Base-by-base conservation (phyloP, 2,797 vertebrate species). In the Pseudochirops corinnae region DNA sequence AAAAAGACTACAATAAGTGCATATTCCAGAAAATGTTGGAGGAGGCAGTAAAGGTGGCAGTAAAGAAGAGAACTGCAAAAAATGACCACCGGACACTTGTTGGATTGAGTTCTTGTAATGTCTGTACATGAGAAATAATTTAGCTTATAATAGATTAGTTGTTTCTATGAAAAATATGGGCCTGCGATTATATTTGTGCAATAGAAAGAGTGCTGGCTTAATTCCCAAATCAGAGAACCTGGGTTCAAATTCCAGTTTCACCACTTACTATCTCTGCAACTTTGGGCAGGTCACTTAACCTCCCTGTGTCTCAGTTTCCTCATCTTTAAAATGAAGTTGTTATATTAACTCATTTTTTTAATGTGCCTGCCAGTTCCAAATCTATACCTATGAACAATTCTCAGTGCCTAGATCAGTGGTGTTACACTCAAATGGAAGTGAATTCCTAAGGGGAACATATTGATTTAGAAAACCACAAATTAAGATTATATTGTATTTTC, bases 91-190 rank as follows among this genome's bases (percentile, higher is more conserved):
- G n/a, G 96, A 53, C 56, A 56, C 3, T 74, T 96, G 52, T 92
- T 93, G 52, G 46, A 87, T 90, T 92, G 57, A 46, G 12, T 92
- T 96, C 93, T 93, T 67, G 90, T 56, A 26, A 24, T 92, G 4
- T 90, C n/a, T 26, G 9, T 39, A 39, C 39, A 28, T 26, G 56
- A 26, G 33, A 39, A 55, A 90, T 91, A 82, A 52, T 29, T 16
- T 95, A 87, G 94, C 95, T 91, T 0, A 0, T 62, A 87, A 24
- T 52, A 82, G 39, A 82, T 82, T 82, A 24, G 67, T 24, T 82
- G 67, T 7, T 39, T 46, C 18, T 82, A 9, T 39, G 67, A 82
- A 46, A 67, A 10, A 82, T 82, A 46, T 24, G n/a, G 18, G 3
- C n/a, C n/a, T 46, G 18, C 46, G n/a, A 39, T 82, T 74, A 46